Conservation (phyloP, 2,888 invertebrate genomes). For the Brenthis hecate region DNA sequence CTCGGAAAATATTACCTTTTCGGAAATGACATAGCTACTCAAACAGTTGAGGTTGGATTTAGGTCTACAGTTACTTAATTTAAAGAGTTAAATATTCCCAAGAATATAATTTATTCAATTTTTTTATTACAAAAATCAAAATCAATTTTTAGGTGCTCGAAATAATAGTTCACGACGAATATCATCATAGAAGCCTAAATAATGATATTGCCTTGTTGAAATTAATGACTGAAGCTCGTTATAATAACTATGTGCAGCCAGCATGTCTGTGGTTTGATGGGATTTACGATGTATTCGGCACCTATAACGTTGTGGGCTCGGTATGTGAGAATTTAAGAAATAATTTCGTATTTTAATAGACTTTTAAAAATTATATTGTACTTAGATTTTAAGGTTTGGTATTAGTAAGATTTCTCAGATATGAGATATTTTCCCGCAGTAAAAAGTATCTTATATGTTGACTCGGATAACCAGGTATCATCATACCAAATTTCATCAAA, state of each 20-base stretch:
- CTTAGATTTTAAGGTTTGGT: too few relatives aligned
- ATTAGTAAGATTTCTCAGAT: too few relatives aligned
- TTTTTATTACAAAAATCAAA: background rate
- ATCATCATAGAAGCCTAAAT: slow-evolving; percentile 39
- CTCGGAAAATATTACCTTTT: slow-evolving; percentile 26
- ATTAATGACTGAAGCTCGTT: slow-evolving; percentile 49
- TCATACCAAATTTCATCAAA: too few relatives aligned
- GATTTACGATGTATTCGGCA: slow-evolving; percentile 43
- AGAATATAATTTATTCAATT: too few relatives aligned
- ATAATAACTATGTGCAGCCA: slow-evolving; percentile 56
- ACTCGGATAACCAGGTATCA: too few relatives aligned
- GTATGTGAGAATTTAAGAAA: slow-evolving; percentile 1
- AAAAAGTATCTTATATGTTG: too few relatives aligned
- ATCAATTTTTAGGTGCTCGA: slow-evolving; percentile 46
- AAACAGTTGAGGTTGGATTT: background rate
- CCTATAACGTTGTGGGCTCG: slow-evolving; percentile 42
- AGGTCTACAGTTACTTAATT: too few relatives aligned
- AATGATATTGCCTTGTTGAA: slow-evolving; percentile 57
- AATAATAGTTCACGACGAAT: slow-evolving; percentile 48
- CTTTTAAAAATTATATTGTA: background rate
- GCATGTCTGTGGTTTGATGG: slow-evolving; percentile 54
- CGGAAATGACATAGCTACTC: slow-evolving; percentile 19
- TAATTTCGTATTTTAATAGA: background rate
- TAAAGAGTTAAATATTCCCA: too few relatives aligned
- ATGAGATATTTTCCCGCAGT: too few relatives aligned